Evolutionary conservation across 1,140 invertebrate species (phyloP), one percentile per base, ranked within the genome.

Genomic region (Drosophila ironensis): DNA sequence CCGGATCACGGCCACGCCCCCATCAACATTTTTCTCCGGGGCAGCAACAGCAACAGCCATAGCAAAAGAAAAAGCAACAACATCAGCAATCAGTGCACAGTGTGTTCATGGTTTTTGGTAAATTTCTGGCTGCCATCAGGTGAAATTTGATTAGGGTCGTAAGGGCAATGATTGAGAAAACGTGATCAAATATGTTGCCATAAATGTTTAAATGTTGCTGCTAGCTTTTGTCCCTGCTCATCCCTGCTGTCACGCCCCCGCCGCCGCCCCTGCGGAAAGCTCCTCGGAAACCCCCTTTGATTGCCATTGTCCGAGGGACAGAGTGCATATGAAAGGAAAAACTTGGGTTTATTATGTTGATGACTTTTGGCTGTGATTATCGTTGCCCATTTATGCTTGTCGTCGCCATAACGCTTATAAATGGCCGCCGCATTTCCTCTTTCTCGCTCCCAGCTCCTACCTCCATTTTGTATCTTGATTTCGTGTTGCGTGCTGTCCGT

Each of bases 151-250:
- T 86, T 86, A 86, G 80, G 80, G 80, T 86, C 80, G 75, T 86
- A 86, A 86, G 80, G 80, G 71, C 80, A 86, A 86, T 86, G 80
- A 86, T 86, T 86, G 80, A 86, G 80, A 86, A 86, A 87, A 86
- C 80, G 80, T 86, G 80, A 86, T 86, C 80, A 86, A 86, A 86
- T 86, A 86, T 86, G 80, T 86, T 86, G 81, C 81, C 75, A 81
- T 87, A 86, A 86, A 86, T 87, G 81, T 87, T 86, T 86, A 86
- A 86, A 86, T 87, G 81, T 68, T 78, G 72, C 77, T 68, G 66
- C 42, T 72, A 72, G 76, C 73, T 64, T 80, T 70, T 77, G 41
- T 37, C 54, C 61, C 38, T 11, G 40, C 56, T 46, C 45, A 48
- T 42, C 24, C 41, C 38, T 7, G 12, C 40, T 30, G 24, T 19